Percentiles rank a stretch among this genome's conserved stretches.
These are phyloP conservation scores for Patagioenas fasciata DNA, from an alignment of 2,113 vertebrate species.

Conservation along the genomic window DNA sequence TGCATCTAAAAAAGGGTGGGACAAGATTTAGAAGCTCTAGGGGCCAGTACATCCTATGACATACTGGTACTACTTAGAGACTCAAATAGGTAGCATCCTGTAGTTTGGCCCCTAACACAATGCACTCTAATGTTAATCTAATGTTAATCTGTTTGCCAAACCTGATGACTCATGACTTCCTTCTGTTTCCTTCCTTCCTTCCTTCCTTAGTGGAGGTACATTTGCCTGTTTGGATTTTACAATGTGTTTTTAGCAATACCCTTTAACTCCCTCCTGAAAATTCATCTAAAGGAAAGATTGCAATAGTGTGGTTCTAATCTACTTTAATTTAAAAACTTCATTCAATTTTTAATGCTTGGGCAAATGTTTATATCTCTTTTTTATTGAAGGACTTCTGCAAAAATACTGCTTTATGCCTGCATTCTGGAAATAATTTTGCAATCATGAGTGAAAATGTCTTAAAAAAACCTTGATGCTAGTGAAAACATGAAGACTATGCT, in stretches of 20 bases:
- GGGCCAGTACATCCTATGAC: neutral
- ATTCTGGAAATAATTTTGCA: conserved; percentile 11
- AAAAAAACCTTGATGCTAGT: conserved; percentile 31
- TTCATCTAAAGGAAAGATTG: neutral
- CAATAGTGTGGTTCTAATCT: neutral
- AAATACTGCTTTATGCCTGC: neutral
- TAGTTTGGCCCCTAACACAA: neutral
- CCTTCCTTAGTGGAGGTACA: neutral
- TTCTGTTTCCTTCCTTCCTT: conserved; percentile 17
- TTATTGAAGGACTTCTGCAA: neutral
- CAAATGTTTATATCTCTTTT: neutral
- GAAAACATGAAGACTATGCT: conserved; percentile 41
- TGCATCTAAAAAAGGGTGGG: neutral
- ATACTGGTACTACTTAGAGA: neutral
- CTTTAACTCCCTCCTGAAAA: neutral
- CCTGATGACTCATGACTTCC: neutral
- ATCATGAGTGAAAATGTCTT: conserved; percentile 17
- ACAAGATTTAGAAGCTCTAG: neutral
- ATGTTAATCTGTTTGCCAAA: conserved; percentile 20
- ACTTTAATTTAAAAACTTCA: neutral
- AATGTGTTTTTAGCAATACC: neutral
- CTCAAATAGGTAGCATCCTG: neutral
- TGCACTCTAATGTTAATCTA: neutral
- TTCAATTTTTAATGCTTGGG: neutral
- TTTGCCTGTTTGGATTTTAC: neutral